phyloP scores from a whole-genome alignment of 2,888 invertebrate species.

The Mycalesis mineus region DNA sequence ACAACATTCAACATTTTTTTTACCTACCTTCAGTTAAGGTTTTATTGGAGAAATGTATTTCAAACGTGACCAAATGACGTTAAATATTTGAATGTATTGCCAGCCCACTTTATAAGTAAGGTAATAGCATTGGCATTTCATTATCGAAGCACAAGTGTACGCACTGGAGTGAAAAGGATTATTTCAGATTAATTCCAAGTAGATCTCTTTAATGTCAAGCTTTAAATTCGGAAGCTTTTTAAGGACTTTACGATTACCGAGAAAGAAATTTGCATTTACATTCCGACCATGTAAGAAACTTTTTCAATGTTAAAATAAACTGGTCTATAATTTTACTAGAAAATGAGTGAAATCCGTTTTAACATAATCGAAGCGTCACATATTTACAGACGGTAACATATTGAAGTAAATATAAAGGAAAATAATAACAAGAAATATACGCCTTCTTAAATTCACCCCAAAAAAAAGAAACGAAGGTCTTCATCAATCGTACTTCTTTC shows the following conservation, averaged over 20 bases:
- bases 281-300: too few relatives aligned
- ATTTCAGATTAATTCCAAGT: slow-evolving; percentile 16
- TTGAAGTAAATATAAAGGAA: too few relatives aligned
- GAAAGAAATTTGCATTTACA: not conserved
- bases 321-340: too few relatives aligned
- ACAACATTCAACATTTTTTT: too few relatives aligned
- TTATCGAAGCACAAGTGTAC: slow-evolving; percentile 26
- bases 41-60: not conserved
- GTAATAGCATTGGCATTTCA: slow-evolving; percentile 59
- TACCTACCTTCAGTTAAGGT: not conserved
- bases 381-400: too few relatives aligned
- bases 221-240: slow-evolving; percentile 8
- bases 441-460: too few relatives aligned
- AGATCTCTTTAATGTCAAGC: slow-evolving; percentile 17
- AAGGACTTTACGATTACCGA: not conserved
- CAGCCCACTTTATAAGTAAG: slow-evolving; percentile 37
- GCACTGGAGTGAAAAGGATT: slow-evolving; percentile 18
- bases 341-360: too few relatives aligned
- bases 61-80: not conserved
- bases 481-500: too few relatives aligned
- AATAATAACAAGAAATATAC: too few relatives aligned
- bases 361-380: too few relatives aligned
- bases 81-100: slow-evolving; percentile 1
- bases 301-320: too few relatives aligned
- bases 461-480: too few relatives aligned